phyloP scores from a whole-genome alignment of 1,140 invertebrate species.

The Hypothenemus hampei region DNA sequence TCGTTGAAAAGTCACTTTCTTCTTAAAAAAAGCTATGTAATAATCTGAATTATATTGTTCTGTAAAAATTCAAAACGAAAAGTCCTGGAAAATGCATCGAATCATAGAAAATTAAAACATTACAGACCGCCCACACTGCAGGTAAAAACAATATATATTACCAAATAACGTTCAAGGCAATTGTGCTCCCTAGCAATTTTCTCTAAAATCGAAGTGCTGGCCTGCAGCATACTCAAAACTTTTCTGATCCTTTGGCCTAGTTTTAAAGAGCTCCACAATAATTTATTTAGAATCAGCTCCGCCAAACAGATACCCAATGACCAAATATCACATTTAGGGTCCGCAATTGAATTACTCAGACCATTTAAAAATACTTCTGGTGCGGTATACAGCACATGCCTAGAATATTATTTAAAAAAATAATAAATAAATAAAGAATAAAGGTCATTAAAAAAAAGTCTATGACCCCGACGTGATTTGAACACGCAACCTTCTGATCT shows the following conservation, averaged over 20 bases:
- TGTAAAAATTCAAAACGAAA: no score
- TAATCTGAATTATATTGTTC: no score
- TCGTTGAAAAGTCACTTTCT: not conserved
- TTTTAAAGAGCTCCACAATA: slow-evolving; percentile 68
- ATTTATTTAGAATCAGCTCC: slow-evolving; percentile 63
- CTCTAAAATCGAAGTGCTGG: slow-evolving; percentile 58
- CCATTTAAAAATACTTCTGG: slow-evolving; percentile 70
- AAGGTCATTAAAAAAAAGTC: slow-evolving; percentile 32
- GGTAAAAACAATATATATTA: no score
- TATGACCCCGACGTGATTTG: slow-evolving; percentile 94
- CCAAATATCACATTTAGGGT: slow-evolving; percentile 84
- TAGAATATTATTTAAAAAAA: slow-evolving; percentile 24
- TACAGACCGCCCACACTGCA: no score
- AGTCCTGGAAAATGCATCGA: no score
- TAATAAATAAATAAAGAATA: not conserved
- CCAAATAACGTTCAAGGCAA: slow-evolving; percentile 60
- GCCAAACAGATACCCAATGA: slow-evolving; percentile 82
- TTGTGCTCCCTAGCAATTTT: slow-evolving; percentile 73
- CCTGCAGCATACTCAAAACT: slow-evolving; percentile 65
- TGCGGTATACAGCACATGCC: slow-evolving; percentile 67
- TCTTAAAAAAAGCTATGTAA: not conserved
- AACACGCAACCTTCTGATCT: slow-evolving; percentile 99
- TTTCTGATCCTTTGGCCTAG: slow-evolving; percentile 68
- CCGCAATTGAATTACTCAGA: slow-evolving; percentile 38
- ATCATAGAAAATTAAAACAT: no score